These are phyloP conservation scores for Coremacera marginata DNA, from an alignment of 2,888 invertebrate species.

Conservation along the genomic window DNA sequence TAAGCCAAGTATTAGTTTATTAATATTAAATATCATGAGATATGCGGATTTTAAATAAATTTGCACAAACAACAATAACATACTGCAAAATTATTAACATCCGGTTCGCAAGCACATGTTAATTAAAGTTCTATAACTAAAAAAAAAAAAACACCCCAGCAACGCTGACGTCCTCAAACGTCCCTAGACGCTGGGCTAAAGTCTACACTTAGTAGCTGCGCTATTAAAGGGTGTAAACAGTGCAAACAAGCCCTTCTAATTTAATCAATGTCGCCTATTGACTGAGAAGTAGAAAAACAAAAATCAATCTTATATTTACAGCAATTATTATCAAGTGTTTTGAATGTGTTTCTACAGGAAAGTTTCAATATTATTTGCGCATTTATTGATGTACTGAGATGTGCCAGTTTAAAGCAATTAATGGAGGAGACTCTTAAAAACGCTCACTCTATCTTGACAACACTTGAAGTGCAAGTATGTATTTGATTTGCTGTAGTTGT, in stretches of 20 bases:
- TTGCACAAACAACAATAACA: not conserved
- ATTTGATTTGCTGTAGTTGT: not conserved
- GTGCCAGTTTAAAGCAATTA: no score
- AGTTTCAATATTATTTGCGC: no score
- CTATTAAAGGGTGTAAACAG: no score
- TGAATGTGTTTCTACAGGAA: no score
- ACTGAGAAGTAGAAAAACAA: no score
- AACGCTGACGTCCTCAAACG: not conserved
- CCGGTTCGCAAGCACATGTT: slow-evolving; percentile 59
- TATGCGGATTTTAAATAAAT: not conserved
- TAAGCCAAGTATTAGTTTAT: not conserved
- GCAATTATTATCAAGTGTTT: no score
- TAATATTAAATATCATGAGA: not conserved
- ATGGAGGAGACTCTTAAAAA: no score
- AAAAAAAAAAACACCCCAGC: slow-evolving; percentile 47
- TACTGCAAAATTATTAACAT: slow-evolving; percentile 44
- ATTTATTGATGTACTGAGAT: not conserved
- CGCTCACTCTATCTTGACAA: no score
- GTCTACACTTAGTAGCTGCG: slow-evolving; percentile 16
- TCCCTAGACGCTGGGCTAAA: not conserved
- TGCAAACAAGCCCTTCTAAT: no score
- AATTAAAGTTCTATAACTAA: slow-evolving; percentile 54
- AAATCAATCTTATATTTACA: no score
- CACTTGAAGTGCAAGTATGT: not conserved
- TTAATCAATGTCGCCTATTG: no score